Evolutionary conservation across 1,140 invertebrate species (phyloP).

Genomic region (Sinonovacula constricta): DNA sequence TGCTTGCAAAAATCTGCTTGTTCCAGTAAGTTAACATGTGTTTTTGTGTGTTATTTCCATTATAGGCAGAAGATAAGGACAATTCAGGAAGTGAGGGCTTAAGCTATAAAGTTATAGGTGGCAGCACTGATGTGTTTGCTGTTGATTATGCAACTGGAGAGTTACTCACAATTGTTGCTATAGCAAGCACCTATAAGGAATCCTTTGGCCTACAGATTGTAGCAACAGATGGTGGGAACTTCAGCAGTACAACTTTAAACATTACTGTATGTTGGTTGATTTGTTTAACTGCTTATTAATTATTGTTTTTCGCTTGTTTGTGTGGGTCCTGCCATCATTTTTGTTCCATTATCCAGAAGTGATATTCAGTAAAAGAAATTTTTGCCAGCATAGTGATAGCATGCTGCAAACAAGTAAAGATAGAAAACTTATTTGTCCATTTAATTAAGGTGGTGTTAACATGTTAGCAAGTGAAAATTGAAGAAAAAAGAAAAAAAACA

Average conservation of each 20-base stretch:
- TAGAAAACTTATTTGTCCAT: no score
- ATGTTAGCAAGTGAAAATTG: no score
- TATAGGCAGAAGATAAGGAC: conserved; percentile 11
- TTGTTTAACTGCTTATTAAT: no score
- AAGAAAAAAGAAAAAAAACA: no score
- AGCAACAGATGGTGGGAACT: background rate
- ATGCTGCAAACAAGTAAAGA: no score
- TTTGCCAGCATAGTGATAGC: no score
- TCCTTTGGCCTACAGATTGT: background rate
- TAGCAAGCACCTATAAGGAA: background rate
- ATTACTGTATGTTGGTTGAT: conserved; percentile 9
- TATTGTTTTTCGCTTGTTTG: no score
- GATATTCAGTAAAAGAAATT: no score
- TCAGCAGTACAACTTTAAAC: background rate
- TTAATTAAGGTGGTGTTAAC: no score
- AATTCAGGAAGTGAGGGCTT: background rate
- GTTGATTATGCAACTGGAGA: background rate
- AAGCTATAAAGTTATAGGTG: conserved; percentile 1
- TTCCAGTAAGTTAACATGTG: background rate
- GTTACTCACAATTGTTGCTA: conserved; percentile 25
- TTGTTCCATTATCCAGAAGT: no score
- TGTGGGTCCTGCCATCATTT: no score
- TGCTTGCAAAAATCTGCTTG: background rate
- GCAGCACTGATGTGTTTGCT: conserved; percentile 3
- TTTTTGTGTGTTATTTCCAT: background rate